These are phyloP conservation scores for Typhlichthys eigenmanni DNA, from an alignment of 2,797 vertebrate genomes.

Conservation along the genomic window DNA sequence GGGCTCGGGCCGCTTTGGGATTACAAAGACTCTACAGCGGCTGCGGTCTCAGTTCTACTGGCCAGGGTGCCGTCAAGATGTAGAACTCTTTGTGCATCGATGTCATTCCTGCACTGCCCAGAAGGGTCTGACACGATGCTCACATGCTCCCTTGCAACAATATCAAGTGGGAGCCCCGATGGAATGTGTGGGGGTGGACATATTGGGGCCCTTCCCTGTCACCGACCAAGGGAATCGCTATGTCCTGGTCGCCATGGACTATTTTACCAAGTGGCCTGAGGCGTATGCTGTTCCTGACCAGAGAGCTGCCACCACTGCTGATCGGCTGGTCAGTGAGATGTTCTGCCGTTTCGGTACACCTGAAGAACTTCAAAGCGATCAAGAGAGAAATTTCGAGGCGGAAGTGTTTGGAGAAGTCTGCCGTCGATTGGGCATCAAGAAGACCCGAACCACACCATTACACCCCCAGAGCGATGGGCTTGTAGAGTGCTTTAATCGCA, in stretches of 20 bases:
- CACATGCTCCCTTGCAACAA: slow-evolving; percentile 4
- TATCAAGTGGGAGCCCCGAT: slow-evolving; percentile 20
- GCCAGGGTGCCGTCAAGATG: neutral
- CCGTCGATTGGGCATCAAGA: slow-evolving; percentile 7
- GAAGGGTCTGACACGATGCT: slow-evolving; percentile 4
- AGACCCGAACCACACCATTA: no score
- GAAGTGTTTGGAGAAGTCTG: no score
- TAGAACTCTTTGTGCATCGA: slow-evolving; percentile 7
- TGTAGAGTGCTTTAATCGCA: no score
- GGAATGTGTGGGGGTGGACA: neutral
- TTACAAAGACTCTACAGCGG: slow-evolving; percentile 3
- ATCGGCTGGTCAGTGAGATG: no score
- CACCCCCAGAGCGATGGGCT: no score
- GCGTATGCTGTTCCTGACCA: no score
- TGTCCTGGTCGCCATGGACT: slow-evolving; percentile 24
- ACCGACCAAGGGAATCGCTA: slow-evolving; percentile 19
- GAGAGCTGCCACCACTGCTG: no score
- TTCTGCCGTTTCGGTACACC: no score
- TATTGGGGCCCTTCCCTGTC: slow-evolving; percentile 15
- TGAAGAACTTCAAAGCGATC: no score
- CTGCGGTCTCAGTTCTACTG: slow-evolving; percentile 11
- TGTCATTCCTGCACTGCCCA: slow-evolving; percentile 22
- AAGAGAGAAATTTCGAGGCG: no score
- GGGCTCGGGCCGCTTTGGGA: slow-evolving; percentile 13
- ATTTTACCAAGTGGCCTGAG: neutral